A percentile compares a stretch with the other conserved stretches of the same genome.
These are phyloP conservation scores for Catocala nupta DNA, from an alignment of 2,888 invertebrate species.

Conservation along the genomic window DNA sequence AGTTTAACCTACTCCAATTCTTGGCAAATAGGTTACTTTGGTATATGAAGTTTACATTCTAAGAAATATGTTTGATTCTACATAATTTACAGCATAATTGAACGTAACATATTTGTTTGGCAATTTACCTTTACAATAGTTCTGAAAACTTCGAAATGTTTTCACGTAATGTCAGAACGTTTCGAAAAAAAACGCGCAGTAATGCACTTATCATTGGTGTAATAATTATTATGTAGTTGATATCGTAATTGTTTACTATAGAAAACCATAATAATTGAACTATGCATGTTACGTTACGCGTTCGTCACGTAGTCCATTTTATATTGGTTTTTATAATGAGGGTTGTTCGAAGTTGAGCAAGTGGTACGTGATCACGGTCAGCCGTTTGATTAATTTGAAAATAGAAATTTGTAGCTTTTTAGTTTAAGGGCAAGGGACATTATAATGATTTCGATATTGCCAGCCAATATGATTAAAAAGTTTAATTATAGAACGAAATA, in stretches of 20 bases:
- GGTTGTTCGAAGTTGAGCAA: constrained; percentile 34
- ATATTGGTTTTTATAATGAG: constrained; percentile 27
- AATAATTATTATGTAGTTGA: constrained; percentile 19
- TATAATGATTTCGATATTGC: too few relatives aligned
- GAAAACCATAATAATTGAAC: constrained; percentile 21
- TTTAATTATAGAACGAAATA: too few relatives aligned
- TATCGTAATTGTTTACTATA: constrained; percentile 30
- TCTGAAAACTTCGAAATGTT: constrained; percentile 5
- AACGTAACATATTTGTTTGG: not conserved
- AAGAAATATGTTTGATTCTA: too few relatives aligned
- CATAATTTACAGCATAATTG: too few relatives aligned
- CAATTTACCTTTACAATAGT: not conserved
- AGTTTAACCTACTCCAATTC: too few relatives aligned
- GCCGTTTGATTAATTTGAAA: constrained; percentile 23
- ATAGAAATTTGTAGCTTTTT: constrained; percentile 32
- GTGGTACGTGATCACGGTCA: constrained; percentile 40
- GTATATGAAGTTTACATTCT: too few relatives aligned
- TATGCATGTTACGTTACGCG: constrained; percentile 16
- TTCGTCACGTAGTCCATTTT: constrained; percentile 37
- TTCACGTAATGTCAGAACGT: not conserved
- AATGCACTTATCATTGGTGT: constrained; percentile 11
- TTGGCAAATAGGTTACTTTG: too few relatives aligned
- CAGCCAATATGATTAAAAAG: too few relatives aligned
- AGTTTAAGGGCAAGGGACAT: constrained; percentile 24
- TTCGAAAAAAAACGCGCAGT: constrained; percentile 2